A percentile compares a stretch with the other conserved stretches of the same genome.
These are phyloP conservation scores for Sphenodon punctatus DNA, from an alignment of 2,797 vertebrate species.

Conservation along the genomic window DNA sequence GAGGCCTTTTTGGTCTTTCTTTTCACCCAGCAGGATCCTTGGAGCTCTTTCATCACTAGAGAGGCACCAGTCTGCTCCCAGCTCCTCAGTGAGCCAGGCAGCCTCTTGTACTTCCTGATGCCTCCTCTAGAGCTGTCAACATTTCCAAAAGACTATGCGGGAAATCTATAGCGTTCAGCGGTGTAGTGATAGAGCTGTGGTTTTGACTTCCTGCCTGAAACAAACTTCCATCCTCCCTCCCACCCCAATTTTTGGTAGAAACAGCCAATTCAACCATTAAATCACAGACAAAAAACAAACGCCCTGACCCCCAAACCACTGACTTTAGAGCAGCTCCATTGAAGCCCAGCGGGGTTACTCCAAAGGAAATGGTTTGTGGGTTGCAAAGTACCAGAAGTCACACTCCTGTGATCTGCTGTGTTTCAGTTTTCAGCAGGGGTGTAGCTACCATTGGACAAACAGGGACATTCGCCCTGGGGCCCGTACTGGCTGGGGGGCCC, in stretches of 20 bases:
- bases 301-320: accelerated
- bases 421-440: no score
- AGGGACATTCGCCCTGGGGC: no score
- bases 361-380: no score
- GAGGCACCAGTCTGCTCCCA: neutral
- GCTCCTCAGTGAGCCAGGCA: neutral
- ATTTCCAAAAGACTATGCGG: neutral
- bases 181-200: neutral
- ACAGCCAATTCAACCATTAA: neutral
- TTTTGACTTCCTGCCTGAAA: neutral
- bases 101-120: neutral
- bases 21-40: neutral
- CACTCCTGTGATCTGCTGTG: no score
- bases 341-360: no score
- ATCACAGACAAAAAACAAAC: no score
- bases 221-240: neutral
- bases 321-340: no score
- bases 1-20: neutral
- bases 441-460: no score
- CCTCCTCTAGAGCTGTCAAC: neutral
- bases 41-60: neutral
- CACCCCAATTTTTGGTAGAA: neutral
- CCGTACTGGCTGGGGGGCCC: no score
- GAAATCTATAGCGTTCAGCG: neutral
- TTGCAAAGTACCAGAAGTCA: no score